These are phyloP conservation scores for Pterocles burchelli DNA, from an alignment of 2,113 vertebrate species.

Conservation along the genomic window DNA sequence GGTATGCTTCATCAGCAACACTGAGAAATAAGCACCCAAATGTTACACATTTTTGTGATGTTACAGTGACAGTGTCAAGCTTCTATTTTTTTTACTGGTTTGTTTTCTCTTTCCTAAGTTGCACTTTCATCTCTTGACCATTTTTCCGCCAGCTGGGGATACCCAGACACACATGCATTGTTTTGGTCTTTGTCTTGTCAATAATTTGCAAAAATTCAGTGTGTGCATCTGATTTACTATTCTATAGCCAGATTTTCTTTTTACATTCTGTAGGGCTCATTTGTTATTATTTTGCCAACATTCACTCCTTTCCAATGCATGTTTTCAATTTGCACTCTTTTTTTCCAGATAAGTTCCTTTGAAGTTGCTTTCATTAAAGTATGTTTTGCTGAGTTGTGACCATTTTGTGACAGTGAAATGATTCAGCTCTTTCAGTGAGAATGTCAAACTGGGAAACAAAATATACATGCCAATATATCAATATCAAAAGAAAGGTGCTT, in stretches of 20 bases:
- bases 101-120: not conserved
- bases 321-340: not conserved
- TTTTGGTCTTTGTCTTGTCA: not conserved
- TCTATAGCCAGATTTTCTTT: not conserved
- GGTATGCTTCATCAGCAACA: not conserved
- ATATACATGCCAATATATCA: not conserved
- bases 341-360: not conserved
- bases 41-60: not conserved
- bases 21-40: not conserved
- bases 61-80: not conserved
- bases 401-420: not conserved
- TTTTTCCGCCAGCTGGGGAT: not conserved
- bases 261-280: not conserved
- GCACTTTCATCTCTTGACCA: not conserved
- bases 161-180: accelerated
- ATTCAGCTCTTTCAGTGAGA: not conserved
- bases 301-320: not conserved
- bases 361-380: not conserved
- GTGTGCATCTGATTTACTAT: not conserved
- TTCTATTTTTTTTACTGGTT: not conserved
- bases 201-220: not conserved
- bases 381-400: not conserved
- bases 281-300: not conserved
- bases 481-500: not conserved
- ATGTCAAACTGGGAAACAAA: not conserved